Conservation (phyloP, 2,113 vertebrate genomes). For the Speoplatyrhinus poulsoni region DNA sequence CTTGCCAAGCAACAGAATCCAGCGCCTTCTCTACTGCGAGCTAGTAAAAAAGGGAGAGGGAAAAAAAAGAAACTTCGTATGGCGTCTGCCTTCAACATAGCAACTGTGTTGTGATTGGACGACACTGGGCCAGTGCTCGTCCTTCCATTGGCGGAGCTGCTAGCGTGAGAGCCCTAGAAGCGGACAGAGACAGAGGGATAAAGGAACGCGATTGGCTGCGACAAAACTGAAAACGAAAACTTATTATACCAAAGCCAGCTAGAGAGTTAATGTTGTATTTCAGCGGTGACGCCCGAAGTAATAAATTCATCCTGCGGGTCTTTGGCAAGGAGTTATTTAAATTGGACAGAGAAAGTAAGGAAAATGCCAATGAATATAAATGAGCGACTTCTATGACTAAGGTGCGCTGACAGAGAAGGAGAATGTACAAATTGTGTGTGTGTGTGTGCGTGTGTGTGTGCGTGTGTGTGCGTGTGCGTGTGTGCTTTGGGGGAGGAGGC, state of each 20-base stretch:
- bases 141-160: conserved; percentile 52
- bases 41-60: conserved; percentile 14
- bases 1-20: conserved; percentile 59
- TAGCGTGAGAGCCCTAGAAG: conserved; percentile 50
- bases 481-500: background rate
- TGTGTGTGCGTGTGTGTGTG: conserved; percentile 14
- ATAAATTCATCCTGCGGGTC: conserved; percentile 48
- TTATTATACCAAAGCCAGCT: conserved; percentile 57
- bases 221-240: conserved; percentile 68
- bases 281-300: conserved; percentile 72
- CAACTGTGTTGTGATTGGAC: conserved; percentile 71
- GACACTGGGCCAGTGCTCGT: background rate
- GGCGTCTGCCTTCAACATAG: conserved; percentile 73
- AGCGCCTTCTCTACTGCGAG: conserved; percentile 56
- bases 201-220: conserved; percentile 61
- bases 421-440: conserved; percentile 16
- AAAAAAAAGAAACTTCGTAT: conserved; percentile 36
- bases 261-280: conserved; percentile 65
- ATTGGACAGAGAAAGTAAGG: conserved; percentile 40
- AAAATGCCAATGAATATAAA: conserved; percentile 47
- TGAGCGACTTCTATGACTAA: conserved; percentile 16
- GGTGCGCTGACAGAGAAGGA: conserved; percentile 13
- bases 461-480: conserved; percentile 7
- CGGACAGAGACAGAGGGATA: conserved; percentile 71
- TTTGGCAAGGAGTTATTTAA: conserved; percentile 49